These are phyloP conservation scores for Arvicanthis niloticus DNA, from an alignment of 2,113 vertebrate species.

Conservation along the genomic window DNA sequence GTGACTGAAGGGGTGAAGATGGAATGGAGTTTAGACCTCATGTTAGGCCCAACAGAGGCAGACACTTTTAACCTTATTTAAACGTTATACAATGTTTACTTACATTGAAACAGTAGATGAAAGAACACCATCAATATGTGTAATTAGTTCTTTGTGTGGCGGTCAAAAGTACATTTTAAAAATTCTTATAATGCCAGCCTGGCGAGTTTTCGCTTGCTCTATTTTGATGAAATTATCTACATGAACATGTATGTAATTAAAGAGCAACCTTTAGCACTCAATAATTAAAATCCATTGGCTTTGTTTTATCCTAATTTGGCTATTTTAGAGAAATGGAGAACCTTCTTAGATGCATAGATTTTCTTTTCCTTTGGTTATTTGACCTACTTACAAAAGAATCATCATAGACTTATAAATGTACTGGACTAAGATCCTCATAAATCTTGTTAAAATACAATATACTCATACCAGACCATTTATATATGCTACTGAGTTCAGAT, in stretches of 20 bases:
- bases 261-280: neutral
- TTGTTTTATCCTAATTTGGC: neutral
- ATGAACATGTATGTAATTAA: neutral
- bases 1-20: too few relatives aligned
- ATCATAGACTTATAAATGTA: neutral
- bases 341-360: neutral
- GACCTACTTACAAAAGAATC: neutral
- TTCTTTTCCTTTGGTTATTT: neutral
- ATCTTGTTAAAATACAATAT: neutral
- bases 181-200: neutral
- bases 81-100: neutral
- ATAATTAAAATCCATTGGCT: neutral
- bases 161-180: neutral
- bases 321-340: neutral
- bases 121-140: neutral
- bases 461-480: neutral
- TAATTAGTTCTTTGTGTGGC: neutral
- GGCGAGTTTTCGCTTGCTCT: neutral
- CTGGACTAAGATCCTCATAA: neutral
- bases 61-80: neutral
- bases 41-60: too few relatives aligned
- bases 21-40: too few relatives aligned
- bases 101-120: neutral
- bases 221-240: neutral
- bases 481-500: neutral